Base-by-base conservation (phyloP, 2,797 vertebrate genomes). In the Gambusia yucatana region DNA sequence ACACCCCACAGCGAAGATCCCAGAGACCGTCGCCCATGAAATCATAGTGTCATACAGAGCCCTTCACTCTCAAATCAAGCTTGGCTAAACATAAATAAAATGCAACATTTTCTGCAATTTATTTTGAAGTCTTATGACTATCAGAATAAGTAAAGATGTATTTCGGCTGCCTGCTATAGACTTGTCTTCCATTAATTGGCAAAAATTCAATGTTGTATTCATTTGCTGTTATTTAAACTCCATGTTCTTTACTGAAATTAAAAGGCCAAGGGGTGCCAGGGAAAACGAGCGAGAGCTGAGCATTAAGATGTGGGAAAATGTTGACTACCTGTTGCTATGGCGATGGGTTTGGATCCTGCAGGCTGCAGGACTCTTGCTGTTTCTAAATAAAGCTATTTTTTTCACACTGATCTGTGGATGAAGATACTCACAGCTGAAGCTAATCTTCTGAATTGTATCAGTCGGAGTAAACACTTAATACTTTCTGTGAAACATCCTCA, bases 241-340 rank as follows among this genome's bases (percentile, higher is more conserved):
- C 11, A 43, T 87, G 77, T 81, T 91, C 90, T 84, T 57, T 88
- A 87, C 91, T 87, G 59, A 90, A 92, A 91, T 94, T 88, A 85
- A 90, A 92, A 95, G 93, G 93, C 89, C 92, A 90, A 33, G 72
- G 83, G 88, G 89, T 89, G 86, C 80, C 82, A 48, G 25, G 79
- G 73, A 92, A 92, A 94, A 86, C 52, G 87, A 91, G 86, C 57
- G 76, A 92, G 92, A 93, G 83, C 57, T 59, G 77, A 89, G 86
- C 83, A 86, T 88, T 88, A 84, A 92, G 89, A 89, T 91, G 76
- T 91, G 88, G 92, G 93, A 93, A 95, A 94, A 93, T 87, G 96
- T 96, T 96, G 96, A 96, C 94, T 95, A 94, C 92, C 90, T 95
- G 96, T 96, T 95, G 95, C 95, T 94, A 96, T 96, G 95, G 94